These are phyloP conservation scores for Campylomormyrus tamandua DNA, from an alignment of 2,113 vertebrate genomes.

Conservation along the genomic window DNA sequence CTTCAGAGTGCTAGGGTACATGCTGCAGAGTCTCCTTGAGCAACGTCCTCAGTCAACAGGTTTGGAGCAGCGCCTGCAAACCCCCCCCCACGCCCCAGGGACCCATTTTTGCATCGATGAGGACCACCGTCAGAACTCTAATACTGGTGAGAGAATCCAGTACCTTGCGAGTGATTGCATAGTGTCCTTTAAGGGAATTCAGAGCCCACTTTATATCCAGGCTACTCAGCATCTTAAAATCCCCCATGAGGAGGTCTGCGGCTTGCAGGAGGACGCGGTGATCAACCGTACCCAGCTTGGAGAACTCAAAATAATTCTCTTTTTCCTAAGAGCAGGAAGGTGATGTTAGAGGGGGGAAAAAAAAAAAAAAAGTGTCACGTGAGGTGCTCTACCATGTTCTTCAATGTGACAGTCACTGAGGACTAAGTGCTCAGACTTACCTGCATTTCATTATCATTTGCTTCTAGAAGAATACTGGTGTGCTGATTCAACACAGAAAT, in stretches of 20 bases:
- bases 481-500: conserved; percentile 65
- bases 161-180: conserved; percentile 85
- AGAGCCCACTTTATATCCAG: conserved; percentile 96
- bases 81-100: neutral
- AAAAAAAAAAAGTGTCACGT: neutral
- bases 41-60: neutral
- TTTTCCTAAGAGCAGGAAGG: conserved; percentile 52
- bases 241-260: conserved; percentile 89
- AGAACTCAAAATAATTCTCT: conserved; percentile 83
- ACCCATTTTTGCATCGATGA: neutral
- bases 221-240: conserved; percentile 94
- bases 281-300: conserved; percentile 69
- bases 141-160: neutral
- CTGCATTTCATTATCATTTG: conserved; percentile 68
- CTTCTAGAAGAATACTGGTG: conserved; percentile 84
- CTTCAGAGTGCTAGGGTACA: neutral
- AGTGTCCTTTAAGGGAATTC: conserved; percentile 94
- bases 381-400: neutral
- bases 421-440: conserved; percentile 20
- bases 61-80: neutral
- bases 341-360: too few species aligned
- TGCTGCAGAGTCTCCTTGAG: neutral
- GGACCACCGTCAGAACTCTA: neutral
- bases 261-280: conserved; percentile 80
- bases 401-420: neutral